phyloP scores from a whole-genome alignment of 2,113 vertebrate genomes.

The Candoia aspera region DNA sequence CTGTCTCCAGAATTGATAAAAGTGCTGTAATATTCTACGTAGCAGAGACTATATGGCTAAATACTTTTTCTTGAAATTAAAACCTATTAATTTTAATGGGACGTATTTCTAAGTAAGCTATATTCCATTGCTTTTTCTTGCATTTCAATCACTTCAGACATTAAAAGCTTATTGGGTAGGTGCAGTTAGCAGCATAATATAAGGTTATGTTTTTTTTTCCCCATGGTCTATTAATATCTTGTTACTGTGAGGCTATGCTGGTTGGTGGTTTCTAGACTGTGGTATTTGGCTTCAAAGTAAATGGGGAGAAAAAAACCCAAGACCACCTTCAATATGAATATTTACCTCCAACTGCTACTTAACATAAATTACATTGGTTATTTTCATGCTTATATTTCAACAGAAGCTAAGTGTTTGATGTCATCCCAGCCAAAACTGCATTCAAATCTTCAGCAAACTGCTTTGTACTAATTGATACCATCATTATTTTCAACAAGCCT shows the following conservation, averaged over 20 bases:
- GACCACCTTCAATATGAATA: conserved; percentile 68
- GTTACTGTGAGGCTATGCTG: conserved; percentile 69
- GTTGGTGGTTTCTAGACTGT: conserved; percentile 70
- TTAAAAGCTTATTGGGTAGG: conserved; percentile 30
- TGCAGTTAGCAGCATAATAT: conserved; percentile 56
- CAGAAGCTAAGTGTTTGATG: conserved; percentile 29
- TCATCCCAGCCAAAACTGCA: conserved; percentile 26
- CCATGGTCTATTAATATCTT: conserved; percentile 79
- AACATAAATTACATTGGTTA: conserved; percentile 56
- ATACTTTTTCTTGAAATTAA: neutral
- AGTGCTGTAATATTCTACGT: conserved; percentile 6
- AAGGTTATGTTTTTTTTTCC: conserved; percentile 81
- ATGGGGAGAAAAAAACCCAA: conserved; percentile 59
- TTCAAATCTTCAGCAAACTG: conserved; percentile 17
- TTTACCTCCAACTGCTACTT: conserved; percentile 60
- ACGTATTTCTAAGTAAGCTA: neutral
- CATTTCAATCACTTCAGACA: conserved; percentile 51
- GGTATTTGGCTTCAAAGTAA: conserved; percentile 71
- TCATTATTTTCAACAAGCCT: conserved; percentile 29
- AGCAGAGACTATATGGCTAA: neutral
- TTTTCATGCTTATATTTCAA: conserved; percentile 52
- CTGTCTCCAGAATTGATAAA: conserved; percentile 31
- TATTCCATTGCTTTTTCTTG: conserved; percentile 22
- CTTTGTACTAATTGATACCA: conserved; percentile 42
- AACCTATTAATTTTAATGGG: neutral